A percentile compares a stretch with the other conserved stretches of the same genome.
phyloP scores from a whole-genome alignment of 2,113 vertebrate genomes.

The Zapus hudsonius region DNA sequence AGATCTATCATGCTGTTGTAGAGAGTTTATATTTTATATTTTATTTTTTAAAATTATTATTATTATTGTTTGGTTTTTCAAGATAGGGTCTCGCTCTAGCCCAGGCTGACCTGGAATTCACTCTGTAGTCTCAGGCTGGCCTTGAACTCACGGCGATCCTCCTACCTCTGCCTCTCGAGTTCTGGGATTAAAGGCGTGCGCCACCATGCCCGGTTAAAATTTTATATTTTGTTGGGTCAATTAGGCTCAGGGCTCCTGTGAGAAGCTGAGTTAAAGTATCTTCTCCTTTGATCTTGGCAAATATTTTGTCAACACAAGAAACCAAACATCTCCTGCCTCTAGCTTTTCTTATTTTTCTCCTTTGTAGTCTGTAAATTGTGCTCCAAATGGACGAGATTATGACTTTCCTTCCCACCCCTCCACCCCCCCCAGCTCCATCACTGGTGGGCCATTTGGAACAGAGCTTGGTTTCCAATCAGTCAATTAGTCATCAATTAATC shows the following conservation, averaged over 20 bases:
- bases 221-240: not conserved
- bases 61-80: too few species aligned
- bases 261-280: not conserved
- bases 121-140: too few species aligned
- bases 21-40: not conserved
- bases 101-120: too few species aligned
- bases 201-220: not conserved
- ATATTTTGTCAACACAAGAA: slow-evolving; percentile 22
- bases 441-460: not conserved
- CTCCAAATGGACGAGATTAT: not conserved
- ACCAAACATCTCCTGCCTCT: not conserved
- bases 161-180: too few species aligned
- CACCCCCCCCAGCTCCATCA: not conserved
- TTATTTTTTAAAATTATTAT: not conserved
- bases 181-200: too few species aligned
- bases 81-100: too few species aligned
- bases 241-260: not conserved
- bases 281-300: slow-evolving; percentile 33
- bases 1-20: too few species aligned
- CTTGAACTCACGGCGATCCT: too few species aligned
- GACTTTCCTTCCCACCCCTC: not conserved
- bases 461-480: not conserved
- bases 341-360: not conserved
- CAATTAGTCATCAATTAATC: slow-evolving; percentile 55
- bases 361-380: not conserved